Evolutionary conservation across 1,140 invertebrate genomes (phyloP), one percentile per base, ranked within the genome.

Genomic region (Drosophila subobscura): DNA sequence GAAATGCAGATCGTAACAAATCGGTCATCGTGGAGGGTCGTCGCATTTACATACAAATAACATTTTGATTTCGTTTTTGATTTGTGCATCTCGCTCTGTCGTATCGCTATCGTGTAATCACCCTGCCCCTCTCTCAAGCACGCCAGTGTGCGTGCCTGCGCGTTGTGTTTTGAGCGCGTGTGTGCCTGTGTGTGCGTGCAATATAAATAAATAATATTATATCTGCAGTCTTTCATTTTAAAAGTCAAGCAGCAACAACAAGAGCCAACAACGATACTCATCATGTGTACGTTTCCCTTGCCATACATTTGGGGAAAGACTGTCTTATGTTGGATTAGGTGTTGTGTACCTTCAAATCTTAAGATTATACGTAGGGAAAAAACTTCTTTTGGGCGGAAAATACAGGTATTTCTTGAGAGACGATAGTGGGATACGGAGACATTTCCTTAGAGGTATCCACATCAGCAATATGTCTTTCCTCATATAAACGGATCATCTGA

Each of bases 141-240:
- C 10, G 41, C 14, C 2, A 44, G 20, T 41, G 37, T 47, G 20
- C 22, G 45, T 58, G 44, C 44, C 33, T 12, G 33, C 33, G 33
- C 25, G 25, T 27, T 23, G 42, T 47, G 33, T n/a, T 58, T 52
- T 27, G 25, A 27, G 47, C 58, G 33, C 44, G 25, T 44, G 53
- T 61, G 42, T n/a, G 61, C 16, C 16, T 52, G 51, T 40, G 64
- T 73, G 45, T 76, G 58, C 72, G 72, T 80, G 81, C 68, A 85
- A 75, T 84, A 86, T 77, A 85, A 85, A 85, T 85, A 85, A 85
- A 86, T 86, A 86, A 80, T 66, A 86, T 83, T 86, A 84, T 84
- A 84, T 86, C 77, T 80, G 81, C 80, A 84, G 77, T 80, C 67
- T 77, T 73, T 73, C 54, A 68, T 72, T 37, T 37, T 37, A 67